Percentiles rank a stretch among this genome's conserved stretches.
Evolutionary conservation across 2,797 vertebrate genomes (phyloP).

Genomic region (Rhinogobio ventralis): DNA sequence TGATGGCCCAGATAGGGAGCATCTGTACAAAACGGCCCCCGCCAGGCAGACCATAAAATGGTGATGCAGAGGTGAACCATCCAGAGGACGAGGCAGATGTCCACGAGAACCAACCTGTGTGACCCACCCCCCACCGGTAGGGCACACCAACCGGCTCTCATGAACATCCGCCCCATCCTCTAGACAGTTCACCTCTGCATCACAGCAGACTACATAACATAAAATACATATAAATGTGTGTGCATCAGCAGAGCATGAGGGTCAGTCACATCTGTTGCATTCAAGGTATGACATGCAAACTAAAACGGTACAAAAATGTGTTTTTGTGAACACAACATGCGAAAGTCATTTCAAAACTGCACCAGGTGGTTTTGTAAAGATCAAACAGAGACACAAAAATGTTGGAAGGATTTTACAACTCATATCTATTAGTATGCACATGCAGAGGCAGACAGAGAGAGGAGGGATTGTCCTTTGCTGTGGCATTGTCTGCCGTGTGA

Average conservation of each 20-base stretch:
- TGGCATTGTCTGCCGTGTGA: slow-evolving; percentile 52
- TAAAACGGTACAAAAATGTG: not conserved
- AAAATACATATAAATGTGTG: no score
- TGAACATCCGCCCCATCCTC: no score
- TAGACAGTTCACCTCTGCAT: no score
- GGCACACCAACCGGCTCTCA: no score
- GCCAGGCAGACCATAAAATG: no score
- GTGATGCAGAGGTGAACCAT: no score
- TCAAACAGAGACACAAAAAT: slow-evolving; percentile 8
- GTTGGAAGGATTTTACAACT: slow-evolving; percentile 17
- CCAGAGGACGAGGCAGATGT: no score
- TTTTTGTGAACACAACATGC: not conserved
- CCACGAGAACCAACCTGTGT: no score
- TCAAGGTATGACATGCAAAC: not conserved
- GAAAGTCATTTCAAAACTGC: not conserved
- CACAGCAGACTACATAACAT: no score
- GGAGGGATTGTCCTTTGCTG: slow-evolving; percentile 44
- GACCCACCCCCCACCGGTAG: no score
- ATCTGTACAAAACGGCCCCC: no score
- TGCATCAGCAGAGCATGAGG: not conserved
- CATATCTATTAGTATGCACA: slow-evolving; percentile 28
- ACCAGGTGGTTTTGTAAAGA: not conserved
- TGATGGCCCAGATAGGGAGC: no score
- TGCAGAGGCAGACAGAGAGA: slow-evolving; percentile 45
- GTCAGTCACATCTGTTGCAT: not conserved